A percentile compares a stretch with the other conserved stretches of the same genome.
Evolutionary conservation across 2,888 invertebrate species (phyloP).

Genomic region (Arrhopalites spinosus): DNA sequence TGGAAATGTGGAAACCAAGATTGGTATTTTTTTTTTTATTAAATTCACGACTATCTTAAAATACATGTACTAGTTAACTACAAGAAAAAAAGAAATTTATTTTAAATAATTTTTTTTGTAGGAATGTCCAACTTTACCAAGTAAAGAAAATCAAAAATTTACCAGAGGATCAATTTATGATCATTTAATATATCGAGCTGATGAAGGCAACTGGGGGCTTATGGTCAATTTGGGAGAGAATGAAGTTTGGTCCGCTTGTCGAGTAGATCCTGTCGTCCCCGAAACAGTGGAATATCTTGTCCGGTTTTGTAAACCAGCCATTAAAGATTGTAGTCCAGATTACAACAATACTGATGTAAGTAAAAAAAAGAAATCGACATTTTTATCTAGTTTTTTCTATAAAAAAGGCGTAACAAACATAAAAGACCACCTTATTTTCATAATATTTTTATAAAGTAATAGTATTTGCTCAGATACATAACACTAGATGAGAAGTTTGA

Average conservation of each 20-base stretch:
- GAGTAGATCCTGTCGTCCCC: conserved; percentile 60
- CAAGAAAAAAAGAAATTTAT: too few species aligned
- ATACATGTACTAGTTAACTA: too few species aligned
- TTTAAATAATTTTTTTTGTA: conserved; percentile 42
- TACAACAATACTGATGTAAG: conserved; percentile 60
- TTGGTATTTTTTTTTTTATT: conserved; percentile 53
- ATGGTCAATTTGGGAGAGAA: conserved; percentile 53
- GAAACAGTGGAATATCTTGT: conserved; percentile 58
- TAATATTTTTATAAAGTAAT: too few species aligned
- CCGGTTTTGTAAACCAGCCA: conserved; percentile 59
- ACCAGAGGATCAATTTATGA: conserved; percentile 49
- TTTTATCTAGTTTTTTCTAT: too few species aligned
- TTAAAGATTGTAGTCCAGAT: conserved; percentile 59
- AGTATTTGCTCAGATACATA: too few species aligned
- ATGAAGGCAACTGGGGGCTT: conserved; percentile 58
- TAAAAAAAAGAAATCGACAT: too few species aligned
- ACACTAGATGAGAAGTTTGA: too few species aligned
- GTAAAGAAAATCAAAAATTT: conserved; percentile 49
- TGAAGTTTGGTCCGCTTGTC: conserved; percentile 58
- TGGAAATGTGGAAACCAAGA: conserved; percentile 60
- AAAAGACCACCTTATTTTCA: too few species aligned
- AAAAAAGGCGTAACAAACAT: too few species aligned
- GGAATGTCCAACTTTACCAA: conserved; percentile 58
- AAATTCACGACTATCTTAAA: too few species aligned
- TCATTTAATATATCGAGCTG: conserved; percentile 55